Evolutionary conservation across 2,113 vertebrate species (phyloP).

Genomic region (Ia io): DNA sequence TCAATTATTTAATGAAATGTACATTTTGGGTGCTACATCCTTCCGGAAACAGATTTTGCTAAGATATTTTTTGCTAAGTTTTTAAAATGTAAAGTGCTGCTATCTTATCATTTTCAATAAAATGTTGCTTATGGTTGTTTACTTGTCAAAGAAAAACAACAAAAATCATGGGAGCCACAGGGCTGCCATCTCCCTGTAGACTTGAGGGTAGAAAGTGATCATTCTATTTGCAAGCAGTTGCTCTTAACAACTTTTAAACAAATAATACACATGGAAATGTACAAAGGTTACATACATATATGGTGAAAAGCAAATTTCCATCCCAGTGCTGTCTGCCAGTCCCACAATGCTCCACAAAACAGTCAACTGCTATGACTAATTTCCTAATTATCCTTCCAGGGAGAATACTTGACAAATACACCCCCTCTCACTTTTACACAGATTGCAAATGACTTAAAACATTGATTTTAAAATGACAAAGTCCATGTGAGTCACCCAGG

Average conservation of each 20-base stretch:
- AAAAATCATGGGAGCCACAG: accelerated
- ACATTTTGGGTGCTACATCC: neutral
- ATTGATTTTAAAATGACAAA: neutral
- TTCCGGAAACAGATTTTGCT: neutral
- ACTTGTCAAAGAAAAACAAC: neutral
- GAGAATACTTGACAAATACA: neutral
- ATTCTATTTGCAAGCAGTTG: neutral
- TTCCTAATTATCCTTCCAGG: neutral
- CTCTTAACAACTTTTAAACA: neutral
- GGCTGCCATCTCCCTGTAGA: neutral
- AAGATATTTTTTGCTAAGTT: neutral
- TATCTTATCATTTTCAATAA: neutral
- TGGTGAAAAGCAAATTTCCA: neutral
- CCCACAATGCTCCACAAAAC: neutral
- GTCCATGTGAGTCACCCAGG: neutral
- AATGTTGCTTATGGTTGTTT: neutral
- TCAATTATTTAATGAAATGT: neutral
- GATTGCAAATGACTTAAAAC: neutral
- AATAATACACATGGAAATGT: neutral
- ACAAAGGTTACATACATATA: neutral
- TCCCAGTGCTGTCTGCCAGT: neutral
- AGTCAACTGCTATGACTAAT: neutral
- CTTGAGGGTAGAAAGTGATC: neutral
- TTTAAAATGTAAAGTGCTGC: neutral
- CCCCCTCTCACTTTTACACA: neutral